Evolutionary conservation across 2,888 invertebrate genomes (phyloP), one percentile per base, ranked within the genome.

Genomic region (Chloroclysta siterata): DNA sequence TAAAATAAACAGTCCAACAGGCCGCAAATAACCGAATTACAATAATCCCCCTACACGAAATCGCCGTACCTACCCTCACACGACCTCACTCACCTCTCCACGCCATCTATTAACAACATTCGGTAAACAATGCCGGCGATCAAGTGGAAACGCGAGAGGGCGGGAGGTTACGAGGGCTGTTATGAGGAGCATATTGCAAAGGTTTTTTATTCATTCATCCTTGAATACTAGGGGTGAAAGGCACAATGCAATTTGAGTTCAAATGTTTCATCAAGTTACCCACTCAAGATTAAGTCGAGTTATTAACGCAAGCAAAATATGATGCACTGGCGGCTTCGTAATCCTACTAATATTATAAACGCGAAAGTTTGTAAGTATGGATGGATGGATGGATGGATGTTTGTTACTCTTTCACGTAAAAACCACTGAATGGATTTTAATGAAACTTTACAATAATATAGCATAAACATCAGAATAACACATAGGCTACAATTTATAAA

Each of bases 151-250:
- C n/a, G 28, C 17, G 29, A 6, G 47, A 47, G 47, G 39, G 52
- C 44, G 10, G n/a, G 51, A 39, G 48, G 36, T 11, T 33, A 33
- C 2, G 22, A 22, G 33, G 53, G 48, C 11, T 17, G 33, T 63
- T 51, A 61, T 60, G 39, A 46, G 33, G 39, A 61, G 50, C 60
- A 61, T 60, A 61, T 65, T 61, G 60, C 46, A n/a, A 28, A 15
- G 42, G 61, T 51, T 61, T 48, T 56, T 60, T 55, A 44, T 50
- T 53, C 44, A 42, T 22, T 56, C 58, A 51, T 50, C 58, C 63
- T 29, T 41, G 39, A 29, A 33, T 29, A 33, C n/a, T 42, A 6
- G 52, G 58, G 58, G 17, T 17, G 36, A 8, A 22, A 22, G 46
- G 17, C 22, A 41, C 48, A 56, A 56, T 56, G 55, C 14, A 17